A percentile compares a stretch with the other conserved stretches of the same genome.
Conservation (phyloP, 2,888 invertebrate genomes). For the Diarsia rubi region DNA sequence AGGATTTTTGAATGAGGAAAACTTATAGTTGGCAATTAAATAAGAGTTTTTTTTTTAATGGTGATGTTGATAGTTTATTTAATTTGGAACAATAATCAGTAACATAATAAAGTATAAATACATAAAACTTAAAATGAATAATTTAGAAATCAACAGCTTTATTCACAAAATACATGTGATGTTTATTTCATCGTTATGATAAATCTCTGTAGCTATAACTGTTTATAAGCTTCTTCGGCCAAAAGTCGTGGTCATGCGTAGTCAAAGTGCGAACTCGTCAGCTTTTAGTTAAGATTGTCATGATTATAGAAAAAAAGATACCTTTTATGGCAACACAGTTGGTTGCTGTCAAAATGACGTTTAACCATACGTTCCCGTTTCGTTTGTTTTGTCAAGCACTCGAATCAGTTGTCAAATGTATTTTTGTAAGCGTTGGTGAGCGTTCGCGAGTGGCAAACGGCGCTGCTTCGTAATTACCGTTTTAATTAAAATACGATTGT, state of each 20-base stretch:
- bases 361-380: constrained; percentile 45
- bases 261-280: not conserved
- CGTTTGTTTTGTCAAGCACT: constrained; percentile 60
- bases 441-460: constrained; percentile 56
- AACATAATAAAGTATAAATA: too few species aligned
- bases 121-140: too few species aligned
- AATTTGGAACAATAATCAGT: too few species aligned
- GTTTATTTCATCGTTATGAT: not conserved
- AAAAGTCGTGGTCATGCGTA: not conserved
- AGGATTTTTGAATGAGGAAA: too few species aligned
- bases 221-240: not conserved
- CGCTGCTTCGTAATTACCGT: constrained; percentile 49
- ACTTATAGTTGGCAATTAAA: too few species aligned
- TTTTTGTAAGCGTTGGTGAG: constrained; percentile 64
- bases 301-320: constrained; percentile 3
- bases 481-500: constrained; percentile 61
- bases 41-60: too few species aligned
- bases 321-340: constrained; percentile 5
- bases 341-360: constrained; percentile 55
- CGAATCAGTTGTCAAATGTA: constrained; percentile 73
- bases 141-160: too few species aligned
- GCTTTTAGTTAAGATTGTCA: not conserved
- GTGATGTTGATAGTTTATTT: too few species aligned
- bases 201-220: not conserved
- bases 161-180: too few species aligned